Evolutionary conservation across 2,888 invertebrate species (phyloP), one percentile per base, ranked within the genome.

Genomic region (Lysandra bellargus): DNA sequence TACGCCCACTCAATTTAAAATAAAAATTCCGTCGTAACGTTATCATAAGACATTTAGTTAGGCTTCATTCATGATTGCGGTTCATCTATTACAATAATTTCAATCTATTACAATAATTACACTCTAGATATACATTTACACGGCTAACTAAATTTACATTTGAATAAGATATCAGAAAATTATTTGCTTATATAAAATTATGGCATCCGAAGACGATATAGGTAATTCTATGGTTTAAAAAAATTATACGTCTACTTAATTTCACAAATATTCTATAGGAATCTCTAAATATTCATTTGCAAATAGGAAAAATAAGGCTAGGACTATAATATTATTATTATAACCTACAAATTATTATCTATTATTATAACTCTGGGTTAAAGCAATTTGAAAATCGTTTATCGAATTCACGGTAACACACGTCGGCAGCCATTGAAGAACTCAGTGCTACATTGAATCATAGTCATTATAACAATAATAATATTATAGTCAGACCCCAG

Each of bases 41-140:
- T 82, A 84, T 93, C 92, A 93, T 94, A 93, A 93, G 93, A 93
- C 92, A 92, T 92, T 92, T 88, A 92, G 84, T 91, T 93, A 93
- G 93, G 93, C 92, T 88, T 89, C 87, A 87, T 85, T 81, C 78
- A 88, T 88, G 84, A 84, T 84, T 84, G 84, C 83, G 83, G 83
- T 83, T 80, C 82, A 81, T 74, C 79, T 84, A 89, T 85, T 90
- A 91, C 92, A 92, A 91, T 91, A 92, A 91, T 91, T 92, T 91
- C 91, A 92, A 91, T 92, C 89, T 84, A 88, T 88, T 86, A 87
- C 87, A 86, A 86, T 84, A 83, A 80, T 81, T 78, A 80, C 79
- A 75, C 40, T 61, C 60, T 79, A 57, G 74, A 57, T 64, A 79
- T 64, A 79, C 79, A 79, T 79, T 76, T 78, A 44, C 69, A 33